These are phyloP conservation scores for Simalia tracyae DNA, from an alignment of 2,797 vertebrate species.

Conservation along the genomic window DNA sequence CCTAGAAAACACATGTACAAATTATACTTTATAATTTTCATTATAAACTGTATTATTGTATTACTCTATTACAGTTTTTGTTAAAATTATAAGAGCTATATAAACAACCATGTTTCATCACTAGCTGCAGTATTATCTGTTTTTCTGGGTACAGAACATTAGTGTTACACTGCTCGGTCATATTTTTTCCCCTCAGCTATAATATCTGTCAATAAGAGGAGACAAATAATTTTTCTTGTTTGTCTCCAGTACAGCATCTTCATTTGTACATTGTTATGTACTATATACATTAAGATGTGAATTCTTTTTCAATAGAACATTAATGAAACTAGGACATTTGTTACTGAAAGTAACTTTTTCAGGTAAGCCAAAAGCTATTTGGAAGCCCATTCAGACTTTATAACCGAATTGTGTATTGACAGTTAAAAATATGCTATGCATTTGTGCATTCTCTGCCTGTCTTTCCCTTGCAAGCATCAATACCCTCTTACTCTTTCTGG, in stretches of 20 bases:
- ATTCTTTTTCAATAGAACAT: neutral
- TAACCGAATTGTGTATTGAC: neutral
- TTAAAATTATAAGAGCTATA: neutral
- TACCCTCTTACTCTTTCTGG: neutral
- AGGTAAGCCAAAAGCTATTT: neutral
- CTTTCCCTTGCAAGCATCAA: neutral
- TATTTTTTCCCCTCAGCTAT: neutral
- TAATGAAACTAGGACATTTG: neutral
- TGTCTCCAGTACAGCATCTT: neutral
- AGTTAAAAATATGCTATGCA: neutral
- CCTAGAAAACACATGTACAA: neutral
- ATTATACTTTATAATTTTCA: neutral
- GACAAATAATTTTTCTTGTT: neutral
- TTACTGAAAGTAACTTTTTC: neutral
- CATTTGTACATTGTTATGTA: neutral
- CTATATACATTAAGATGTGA: neutral
- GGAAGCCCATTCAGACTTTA: neutral
- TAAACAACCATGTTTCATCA: neutral
- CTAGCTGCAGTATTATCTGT: neutral
- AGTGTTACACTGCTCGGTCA: neutral
- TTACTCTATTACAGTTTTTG: conserved; percentile 16
- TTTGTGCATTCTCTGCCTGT: neutral
- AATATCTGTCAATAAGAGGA: neutral
- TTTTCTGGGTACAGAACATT: neutral
- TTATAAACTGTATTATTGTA: neutral